phyloP scores from a whole-genome alignment of 2,113 vertebrate genomes.

The Dromaius novaehollandiae region DNA sequence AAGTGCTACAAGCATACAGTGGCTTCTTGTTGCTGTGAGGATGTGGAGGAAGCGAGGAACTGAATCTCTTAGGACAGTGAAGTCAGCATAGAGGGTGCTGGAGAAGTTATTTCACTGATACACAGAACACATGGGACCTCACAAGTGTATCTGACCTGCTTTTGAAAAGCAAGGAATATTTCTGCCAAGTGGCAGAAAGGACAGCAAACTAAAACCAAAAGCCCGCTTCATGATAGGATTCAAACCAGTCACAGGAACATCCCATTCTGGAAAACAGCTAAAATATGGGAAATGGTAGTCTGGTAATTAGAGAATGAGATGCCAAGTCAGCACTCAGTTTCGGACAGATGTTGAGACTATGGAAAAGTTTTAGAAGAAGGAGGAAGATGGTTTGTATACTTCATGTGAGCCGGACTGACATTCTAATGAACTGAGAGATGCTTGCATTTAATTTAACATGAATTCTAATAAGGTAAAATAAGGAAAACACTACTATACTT shows the following conservation, averaged over 20 bases:
- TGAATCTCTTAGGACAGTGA: neutral
- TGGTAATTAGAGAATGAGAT: neutral
- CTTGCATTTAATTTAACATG: neutral
- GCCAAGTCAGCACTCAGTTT: neutral
- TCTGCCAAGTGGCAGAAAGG: neutral
- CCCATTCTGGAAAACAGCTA: neutral
- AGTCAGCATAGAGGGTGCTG: neutral
- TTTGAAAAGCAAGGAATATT: neutral
- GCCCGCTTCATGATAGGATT: neutral
- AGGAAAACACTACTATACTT: neutral
- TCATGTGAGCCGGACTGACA: neutral
- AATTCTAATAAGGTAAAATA: neutral
- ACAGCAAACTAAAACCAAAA: neutral
- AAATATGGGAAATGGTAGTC: neutral
- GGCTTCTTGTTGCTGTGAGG: neutral
- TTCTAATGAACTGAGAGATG: neutral
- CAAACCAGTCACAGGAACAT: neutral
- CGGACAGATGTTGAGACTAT: neutral
- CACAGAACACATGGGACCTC: fast-evolving
- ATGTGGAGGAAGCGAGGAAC: neutral
- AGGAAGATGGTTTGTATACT: neutral
- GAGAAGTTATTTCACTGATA: neutral
- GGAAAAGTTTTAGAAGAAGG: neutral
- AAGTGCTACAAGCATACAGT: neutral
- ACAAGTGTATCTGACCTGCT: neutral